Percentiles rank a stretch among this genome's conserved stretches.
Conservation (phyloP, 2,113 vertebrate species). For the Sebastes schlegelii region DNA sequence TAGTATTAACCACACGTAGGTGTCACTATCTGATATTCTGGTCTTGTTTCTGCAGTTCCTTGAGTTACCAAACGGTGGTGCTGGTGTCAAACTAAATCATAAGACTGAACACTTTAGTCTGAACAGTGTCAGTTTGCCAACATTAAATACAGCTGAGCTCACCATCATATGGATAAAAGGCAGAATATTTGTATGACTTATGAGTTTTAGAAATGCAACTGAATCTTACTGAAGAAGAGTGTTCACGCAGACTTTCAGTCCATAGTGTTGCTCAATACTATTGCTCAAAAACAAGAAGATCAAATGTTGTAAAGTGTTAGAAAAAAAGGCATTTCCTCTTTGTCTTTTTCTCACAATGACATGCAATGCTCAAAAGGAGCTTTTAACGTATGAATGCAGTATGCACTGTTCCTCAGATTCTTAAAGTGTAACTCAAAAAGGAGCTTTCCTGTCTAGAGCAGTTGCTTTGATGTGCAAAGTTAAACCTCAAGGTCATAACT, state of each 20-base stretch:
- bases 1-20: background rate
- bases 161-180: background rate
- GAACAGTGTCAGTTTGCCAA: background rate
- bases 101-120: background rate
- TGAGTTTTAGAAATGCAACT: background rate
- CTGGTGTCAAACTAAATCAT: conserved; percentile 33
- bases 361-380: background rate
- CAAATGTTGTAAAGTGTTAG: background rate
- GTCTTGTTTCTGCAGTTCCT: conserved; percentile 27
- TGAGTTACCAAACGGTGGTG: conserved; percentile 20
- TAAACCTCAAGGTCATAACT: conserved; percentile 60
- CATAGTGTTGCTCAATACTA: no score
- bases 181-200: background rate
- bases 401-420: background rate
- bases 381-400: background rate
- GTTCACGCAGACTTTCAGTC: background rate
- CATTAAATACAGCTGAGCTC: background rate
- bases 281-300: no score
- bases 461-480: background rate
- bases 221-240: no score
- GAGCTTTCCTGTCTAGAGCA: background rate
- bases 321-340: background rate
- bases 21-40: background rate
- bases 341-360: background rate
- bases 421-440: background rate